These are phyloP conservation scores for Aspidiotus destructor DNA, from an alignment of 2,888 invertebrate species.

Conservation along the genomic window DNA sequence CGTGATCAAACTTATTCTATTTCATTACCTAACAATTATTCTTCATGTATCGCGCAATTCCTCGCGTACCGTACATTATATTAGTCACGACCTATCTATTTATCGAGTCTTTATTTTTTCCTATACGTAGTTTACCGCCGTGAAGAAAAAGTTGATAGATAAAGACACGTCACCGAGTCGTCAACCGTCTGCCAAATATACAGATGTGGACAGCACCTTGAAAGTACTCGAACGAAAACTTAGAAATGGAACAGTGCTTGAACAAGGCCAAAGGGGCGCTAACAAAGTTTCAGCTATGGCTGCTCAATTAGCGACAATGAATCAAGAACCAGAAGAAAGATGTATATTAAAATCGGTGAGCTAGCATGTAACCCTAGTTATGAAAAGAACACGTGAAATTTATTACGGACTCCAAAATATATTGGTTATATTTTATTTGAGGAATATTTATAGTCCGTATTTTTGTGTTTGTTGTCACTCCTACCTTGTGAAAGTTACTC, in stretches of 20 bases:
- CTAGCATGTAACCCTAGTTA: not conserved
- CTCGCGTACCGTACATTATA: no score
- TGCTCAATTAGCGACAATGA: constrained; percentile 55
- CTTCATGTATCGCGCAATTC: no score
- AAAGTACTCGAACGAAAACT: constrained; percentile 62
- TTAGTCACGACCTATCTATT: no score
- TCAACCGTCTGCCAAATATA: constrained; percentile 46
- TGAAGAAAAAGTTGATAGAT: constrained; percentile 51
- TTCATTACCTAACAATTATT: no score
- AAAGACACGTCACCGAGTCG: constrained; percentile 50
- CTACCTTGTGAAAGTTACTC: no score
- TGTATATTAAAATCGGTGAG: constrained; percentile 29
- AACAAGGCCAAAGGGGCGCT: constrained; percentile 52
- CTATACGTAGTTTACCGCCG: constrained; percentile 50
- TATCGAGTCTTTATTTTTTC: no score
- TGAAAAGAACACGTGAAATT: not conserved
- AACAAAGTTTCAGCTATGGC: constrained; percentile 80
- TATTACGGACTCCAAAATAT: no score
- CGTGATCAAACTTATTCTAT: no score
- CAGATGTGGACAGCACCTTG: constrained; percentile 61
- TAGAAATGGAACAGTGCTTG: constrained; percentile 64
- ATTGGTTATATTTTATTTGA: no score
- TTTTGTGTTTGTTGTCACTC: no score
- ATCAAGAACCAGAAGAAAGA: constrained; percentile 33
- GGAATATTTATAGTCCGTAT: no score